Percentiles rank a stretch among this genome's conserved stretches.
Conservation (phyloP, 1,140 invertebrate species). For the Atta colombica region DNA sequence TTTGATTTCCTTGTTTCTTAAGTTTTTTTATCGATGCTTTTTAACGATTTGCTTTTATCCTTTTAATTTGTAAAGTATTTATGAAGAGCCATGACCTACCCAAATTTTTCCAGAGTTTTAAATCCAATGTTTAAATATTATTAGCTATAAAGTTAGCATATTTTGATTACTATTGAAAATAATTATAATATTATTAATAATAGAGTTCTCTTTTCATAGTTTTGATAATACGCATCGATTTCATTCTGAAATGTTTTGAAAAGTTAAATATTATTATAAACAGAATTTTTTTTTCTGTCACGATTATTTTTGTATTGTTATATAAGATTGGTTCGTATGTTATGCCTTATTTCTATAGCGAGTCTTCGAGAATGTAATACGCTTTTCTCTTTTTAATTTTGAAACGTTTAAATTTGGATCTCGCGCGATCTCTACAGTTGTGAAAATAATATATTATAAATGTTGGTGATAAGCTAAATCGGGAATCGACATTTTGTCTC, state of each 20-base stretch:
- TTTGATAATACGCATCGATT: too few relatives aligned
- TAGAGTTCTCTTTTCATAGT: too few relatives aligned
- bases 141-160: not conserved
- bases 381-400: not conserved
- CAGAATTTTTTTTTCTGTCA: not conserved
- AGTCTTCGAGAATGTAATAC: not conserved
- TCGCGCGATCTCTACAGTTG: not conserved
- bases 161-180: too few relatives aligned
- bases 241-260: too few relatives aligned
- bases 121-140: not conserved
- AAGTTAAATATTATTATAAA: not conserved
- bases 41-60: not conserved
- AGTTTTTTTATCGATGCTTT: not conserved
- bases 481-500: not conserved
- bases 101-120: not conserved
- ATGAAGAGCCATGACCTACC: not conserved
- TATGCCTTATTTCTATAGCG: not conserved
- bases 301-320: not conserved
- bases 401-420: not conserved
- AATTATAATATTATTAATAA: too few relatives aligned
- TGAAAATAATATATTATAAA: not conserved
- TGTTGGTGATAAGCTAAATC: not conserved
- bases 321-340: not conserved
- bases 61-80: not conserved
- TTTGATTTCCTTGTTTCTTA: not conserved